phyloP scores from a whole-genome alignment of 1,140 invertebrate genomes.

The Chironomus striatipennis region DNA sequence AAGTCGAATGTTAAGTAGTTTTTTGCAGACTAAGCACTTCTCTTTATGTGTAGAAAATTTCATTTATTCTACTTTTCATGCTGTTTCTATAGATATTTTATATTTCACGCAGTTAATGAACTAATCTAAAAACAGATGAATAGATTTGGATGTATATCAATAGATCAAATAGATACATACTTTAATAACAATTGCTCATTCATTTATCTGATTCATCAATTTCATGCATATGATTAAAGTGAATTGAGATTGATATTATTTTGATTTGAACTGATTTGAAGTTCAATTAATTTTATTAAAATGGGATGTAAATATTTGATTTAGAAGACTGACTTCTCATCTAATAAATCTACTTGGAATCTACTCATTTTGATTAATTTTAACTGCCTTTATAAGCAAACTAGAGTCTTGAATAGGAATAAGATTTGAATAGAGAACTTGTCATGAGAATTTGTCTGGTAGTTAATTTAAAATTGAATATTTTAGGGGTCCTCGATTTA shows the following conservation, averaged over 20 bases:
- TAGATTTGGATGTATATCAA: neutral
- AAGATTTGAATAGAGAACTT: too few species aligned
- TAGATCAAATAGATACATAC: neutral
- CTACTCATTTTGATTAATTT: too few species aligned
- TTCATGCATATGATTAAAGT: neutral
- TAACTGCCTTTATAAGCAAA: too few species aligned
- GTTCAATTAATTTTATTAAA: neutral
- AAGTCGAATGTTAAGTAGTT: neutral
- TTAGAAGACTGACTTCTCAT: too few species aligned
- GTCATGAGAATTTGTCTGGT: too few species aligned
- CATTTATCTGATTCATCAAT: neutral
- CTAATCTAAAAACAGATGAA: neutral
- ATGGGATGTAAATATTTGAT: too few species aligned
- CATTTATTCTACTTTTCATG: too few species aligned
- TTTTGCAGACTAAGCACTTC: neutral
- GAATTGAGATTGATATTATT: neutral
- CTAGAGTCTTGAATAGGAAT: too few species aligned
- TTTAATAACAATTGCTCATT: neutral
- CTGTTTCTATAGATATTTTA: neutral
- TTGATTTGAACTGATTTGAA: neutral
- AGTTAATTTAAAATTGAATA: too few species aligned
- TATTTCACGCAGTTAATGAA: constrained; percentile 2
- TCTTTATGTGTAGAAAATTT: too few species aligned
- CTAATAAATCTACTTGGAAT: too few species aligned
- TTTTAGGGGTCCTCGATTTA: too few species aligned